Base-by-base conservation (phyloP, 1,140 invertebrate genomes). In the Drosophila parvula region DNA sequence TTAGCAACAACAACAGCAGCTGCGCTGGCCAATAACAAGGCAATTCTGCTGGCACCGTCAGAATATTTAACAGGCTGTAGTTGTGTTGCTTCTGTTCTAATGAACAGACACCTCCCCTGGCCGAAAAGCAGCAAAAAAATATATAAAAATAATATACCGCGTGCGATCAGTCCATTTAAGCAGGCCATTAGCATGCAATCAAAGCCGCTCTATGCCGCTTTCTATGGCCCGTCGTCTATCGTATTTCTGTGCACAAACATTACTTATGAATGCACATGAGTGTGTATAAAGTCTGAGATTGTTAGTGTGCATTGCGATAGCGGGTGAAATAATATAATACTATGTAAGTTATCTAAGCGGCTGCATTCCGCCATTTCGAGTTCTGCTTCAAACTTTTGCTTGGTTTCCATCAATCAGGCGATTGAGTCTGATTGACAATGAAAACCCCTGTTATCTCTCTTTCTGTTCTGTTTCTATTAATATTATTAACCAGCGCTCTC, bases 171-270 rank as follows among this genome's bases (percentile, higher is more conserved):
- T 28, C 40, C 50, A 51, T 34, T 79, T 88, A 86, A 88, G 40
- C 82, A 86, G 83, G 83, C 79, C 55, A 86, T 86, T 86, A 82
- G 67, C 71, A 86, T 86, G 65, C 82, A 61, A 58, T 74, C 53
- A 71, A 71, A 69, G 79, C 34, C 30, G 53, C 28, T 67, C 59
- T 44, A 12, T 36, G 61, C 36, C 38, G 48, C 18, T 68, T 77
- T 77, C 74, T 77, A 77, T 77, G 43, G 48, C 4, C 48, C n/a
- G 11, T 36, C 38, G 30, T 16, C 44, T 57, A 74, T 70, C 59
- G 56, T 38, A 45, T 55, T 63, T 63, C 64, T 18, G n/a, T 38
- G 27, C 47, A 48, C 32, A 57, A 30, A 28, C 27, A 16, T 34
- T 65, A 45, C 22, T 45, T 60, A 22, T 56, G 36, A 58, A 56